Percentiles rank a stretch among this genome's conserved stretches.
These are phyloP conservation scores for Platalea minor DNA, from an alignment of 2,797 vertebrate species.

Conservation along the genomic window DNA sequence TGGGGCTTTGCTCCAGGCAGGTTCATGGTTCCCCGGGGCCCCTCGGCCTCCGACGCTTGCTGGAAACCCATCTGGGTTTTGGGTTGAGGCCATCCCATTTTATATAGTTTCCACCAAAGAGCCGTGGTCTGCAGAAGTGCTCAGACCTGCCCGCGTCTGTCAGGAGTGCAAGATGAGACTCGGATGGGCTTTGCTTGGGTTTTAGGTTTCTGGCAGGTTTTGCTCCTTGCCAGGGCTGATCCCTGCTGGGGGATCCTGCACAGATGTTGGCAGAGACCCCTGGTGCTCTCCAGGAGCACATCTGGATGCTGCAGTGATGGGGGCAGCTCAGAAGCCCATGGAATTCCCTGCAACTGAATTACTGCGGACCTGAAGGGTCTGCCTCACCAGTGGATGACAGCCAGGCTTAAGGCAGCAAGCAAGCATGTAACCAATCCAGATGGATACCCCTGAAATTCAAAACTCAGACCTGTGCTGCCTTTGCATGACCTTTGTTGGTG, in stretches of 20 bases:
- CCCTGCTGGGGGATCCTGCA: fast-evolving
- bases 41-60: not conserved
- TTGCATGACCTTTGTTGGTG: not conserved
- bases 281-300: not conserved
- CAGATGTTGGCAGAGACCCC: not conserved
- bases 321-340: not conserved
- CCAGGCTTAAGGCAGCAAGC: not conserved
- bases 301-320: not conserved
- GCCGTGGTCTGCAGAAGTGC: fast-evolving
- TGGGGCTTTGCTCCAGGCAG: not conserved
- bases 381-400: fast-evolving
- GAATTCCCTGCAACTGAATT: not conserved
- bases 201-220: not conserved
- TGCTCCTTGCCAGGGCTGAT: not conserved
- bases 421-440: fast-evolving
- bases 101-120: not conserved
- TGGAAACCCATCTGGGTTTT: not conserved
- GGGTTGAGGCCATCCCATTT: fast-evolving
- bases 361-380: not conserved
- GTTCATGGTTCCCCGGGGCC: fast-evolving
- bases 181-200: not conserved
- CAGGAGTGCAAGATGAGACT: not conserved
- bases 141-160: not conserved
- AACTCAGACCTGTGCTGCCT: not conserved
- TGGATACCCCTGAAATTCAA: not conserved